Evolutionary conservation across 2,113 vertebrate genomes (phyloP).

Genomic region (Macrotus californicus): DNA sequence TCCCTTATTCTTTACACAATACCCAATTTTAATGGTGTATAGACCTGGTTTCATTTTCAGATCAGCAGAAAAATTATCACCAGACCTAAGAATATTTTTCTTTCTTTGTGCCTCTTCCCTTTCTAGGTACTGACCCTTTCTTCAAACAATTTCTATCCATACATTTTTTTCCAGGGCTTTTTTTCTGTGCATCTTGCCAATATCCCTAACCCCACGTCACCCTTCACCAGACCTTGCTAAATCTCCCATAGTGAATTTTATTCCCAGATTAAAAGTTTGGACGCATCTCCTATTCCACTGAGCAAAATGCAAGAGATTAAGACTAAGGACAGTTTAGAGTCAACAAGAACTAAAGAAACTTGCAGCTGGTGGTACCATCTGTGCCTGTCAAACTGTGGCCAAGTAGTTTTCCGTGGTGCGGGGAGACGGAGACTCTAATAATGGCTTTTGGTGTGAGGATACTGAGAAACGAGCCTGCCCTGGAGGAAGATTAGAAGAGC

Average conservation of each 20-base stretch:
- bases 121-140: neutral
- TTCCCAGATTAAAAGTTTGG: conserved; percentile 8
- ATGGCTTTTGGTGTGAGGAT: conserved; percentile 48
- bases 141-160: neutral
- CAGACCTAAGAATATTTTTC: neutral
- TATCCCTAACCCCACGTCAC: neutral
- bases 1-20: neutral
- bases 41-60: neutral
- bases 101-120: neutral
- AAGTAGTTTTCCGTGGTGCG: conserved; percentile 53
- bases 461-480: conserved; percentile 2
- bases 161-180: neutral
- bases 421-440: conserved; percentile 31
- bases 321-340: conserved; percentile 48
- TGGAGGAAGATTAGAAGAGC: conserved; percentile 31
- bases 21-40: neutral
- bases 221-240: neutral
- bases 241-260: conserved; percentile 2
- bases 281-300: neutral
- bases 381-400: conserved; percentile 52
- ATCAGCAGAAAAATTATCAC: neutral
- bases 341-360: conserved; percentile 54
- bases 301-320: conserved; percentile 59
- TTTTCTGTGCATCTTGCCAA: neutral
- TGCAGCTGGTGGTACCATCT: conserved; percentile 54